A percentile compares a stretch with the other conserved stretches of the same genome.
phyloP scores from a whole-genome alignment of 1,140 invertebrate species.

The Pararge aegeria region DNA sequence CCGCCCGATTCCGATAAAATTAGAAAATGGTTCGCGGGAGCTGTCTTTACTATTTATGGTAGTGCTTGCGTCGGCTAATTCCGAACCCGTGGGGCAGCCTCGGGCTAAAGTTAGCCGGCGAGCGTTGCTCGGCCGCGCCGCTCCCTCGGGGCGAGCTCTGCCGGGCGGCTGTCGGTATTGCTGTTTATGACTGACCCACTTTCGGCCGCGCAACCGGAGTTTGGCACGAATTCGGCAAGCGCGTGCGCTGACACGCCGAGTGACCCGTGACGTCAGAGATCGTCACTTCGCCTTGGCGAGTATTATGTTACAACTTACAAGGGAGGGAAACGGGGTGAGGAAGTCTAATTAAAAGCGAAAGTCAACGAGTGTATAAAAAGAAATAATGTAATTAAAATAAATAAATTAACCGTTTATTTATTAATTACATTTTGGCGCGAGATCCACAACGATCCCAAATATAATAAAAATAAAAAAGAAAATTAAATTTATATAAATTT shows the following conservation, averaged over 20 bases:
- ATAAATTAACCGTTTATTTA: slow-evolving; percentile 80
- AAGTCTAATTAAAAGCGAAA: slow-evolving; percentile 63
- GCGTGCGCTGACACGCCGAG: too few relatives aligned
- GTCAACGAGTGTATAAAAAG: slow-evolving; percentile 74
- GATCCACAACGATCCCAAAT: slow-evolving; percentile 77
- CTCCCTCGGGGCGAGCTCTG: not conserved
- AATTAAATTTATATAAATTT: slow-evolving; percentile 80
- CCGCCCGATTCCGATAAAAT: slow-evolving; percentile 54
- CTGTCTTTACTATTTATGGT: slow-evolving; percentile 76
- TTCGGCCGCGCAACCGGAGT: slow-evolving; percentile 37
- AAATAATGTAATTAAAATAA: slow-evolving; percentile 79
- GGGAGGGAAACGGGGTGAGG: slow-evolving; percentile 34
- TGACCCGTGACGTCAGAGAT: slow-evolving; percentile 16
- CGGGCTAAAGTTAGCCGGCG: slow-evolving; percentile 35
- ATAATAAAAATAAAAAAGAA: slow-evolving; percentile 79
- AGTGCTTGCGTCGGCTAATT: slow-evolving; percentile 56
- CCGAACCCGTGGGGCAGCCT: slow-evolving; percentile 55
- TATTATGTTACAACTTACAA: slow-evolving; percentile 6
- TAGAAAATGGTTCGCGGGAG: slow-evolving; percentile 67
- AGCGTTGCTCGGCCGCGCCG: not conserved
- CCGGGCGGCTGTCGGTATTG: slow-evolving; percentile 20
- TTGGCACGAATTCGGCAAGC: not conserved
- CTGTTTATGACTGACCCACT: slow-evolving; percentile 50
- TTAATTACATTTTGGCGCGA: slow-evolving; percentile 78
- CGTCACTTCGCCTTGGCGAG: slow-evolving; percentile 8